Evolutionary conservation across 2,113 vertebrate genomes (phyloP), one percentile per base, ranked within the genome.

Genomic region (Gyps fulvus): DNA sequence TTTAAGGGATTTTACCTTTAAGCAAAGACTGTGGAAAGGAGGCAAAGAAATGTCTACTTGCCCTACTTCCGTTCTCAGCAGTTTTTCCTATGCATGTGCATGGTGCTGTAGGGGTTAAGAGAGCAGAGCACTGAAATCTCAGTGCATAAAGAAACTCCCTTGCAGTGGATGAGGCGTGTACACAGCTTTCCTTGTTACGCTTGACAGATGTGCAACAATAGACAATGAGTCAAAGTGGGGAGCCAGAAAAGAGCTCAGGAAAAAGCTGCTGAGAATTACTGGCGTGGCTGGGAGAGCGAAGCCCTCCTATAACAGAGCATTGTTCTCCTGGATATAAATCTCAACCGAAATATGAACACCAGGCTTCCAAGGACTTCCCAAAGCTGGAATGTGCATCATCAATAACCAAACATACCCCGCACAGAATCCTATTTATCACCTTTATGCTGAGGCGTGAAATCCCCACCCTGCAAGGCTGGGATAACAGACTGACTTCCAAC

Each of bases 301-400:
- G 77, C 63, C 34, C 32, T 87, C 40, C 73, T 66, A 1, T 49
- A 84, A 43, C 65, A 13, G 38, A 62, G 49, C 81, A 77, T 83
- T 95, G 71, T 96, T 94, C 87, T 89, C 57, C 52, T 58, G 81
- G 67, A 59, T 59, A 83, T 83, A 93, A 96, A 95, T 89, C 83
- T 94, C 55, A 31, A 6, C 83, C 49, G 87, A 74, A 92, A 79
- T 83, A 50, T 16, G 43, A 93, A 47, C 52, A 32, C 36, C 83
- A 87, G 63, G 72, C 54, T 72, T 82, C 58, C 67, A 79, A 62
- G 63, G 49, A 50, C 93, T 87, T 90, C 71, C 79, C 83, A 58
- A 70, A 89, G 71, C 83, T 50, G 78, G 45, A 92, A 69, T 32
- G 54, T 34, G 59, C 65, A 32, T 66, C 87, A 50, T 40, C 85